A percentile compares a stretch with the other conserved stretches of the same genome.
phyloP scores from a whole-genome alignment of 2,113 vertebrate genomes.

The Sceloporus undulatus region DNA sequence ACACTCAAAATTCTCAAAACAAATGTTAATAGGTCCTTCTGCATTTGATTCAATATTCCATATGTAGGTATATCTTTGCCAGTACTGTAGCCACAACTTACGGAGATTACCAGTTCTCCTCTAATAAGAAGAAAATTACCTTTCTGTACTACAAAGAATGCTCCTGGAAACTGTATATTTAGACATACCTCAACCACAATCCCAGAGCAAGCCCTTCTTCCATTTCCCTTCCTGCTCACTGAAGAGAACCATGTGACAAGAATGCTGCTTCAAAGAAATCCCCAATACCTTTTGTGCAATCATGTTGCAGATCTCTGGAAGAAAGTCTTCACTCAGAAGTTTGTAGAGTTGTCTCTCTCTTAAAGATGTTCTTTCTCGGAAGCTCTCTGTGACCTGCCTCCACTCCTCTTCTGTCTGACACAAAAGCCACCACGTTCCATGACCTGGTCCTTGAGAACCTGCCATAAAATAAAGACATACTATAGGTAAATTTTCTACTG shows the following conservation, averaged over 20 bases:
- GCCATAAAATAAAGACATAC: conserved; percentile 50
- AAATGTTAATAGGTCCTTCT: neutral
- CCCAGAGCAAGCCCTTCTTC: conserved; percentile 6
- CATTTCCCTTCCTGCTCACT: accelerated
- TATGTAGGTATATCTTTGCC: neutral
- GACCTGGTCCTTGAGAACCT: conserved; percentile 81
- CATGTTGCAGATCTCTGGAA: conserved; percentile 98
- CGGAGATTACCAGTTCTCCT: neutral
- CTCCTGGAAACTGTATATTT: conserved; percentile 21
- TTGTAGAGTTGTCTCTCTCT: conserved; percentile 95
- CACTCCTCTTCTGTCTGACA: conserved; percentile 96
- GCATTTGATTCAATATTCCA: neutral
- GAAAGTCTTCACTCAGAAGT: conserved; percentile 96
- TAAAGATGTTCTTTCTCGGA: conserved; percentile 90
- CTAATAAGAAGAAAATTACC: conserved; percentile 7
- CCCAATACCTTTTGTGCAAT: conserved; percentile 93
- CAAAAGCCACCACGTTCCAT: conserved; percentile 92
- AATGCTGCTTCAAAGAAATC: neutral
- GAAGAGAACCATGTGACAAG: conserved; percentile 38
- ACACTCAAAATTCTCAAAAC: neutral
- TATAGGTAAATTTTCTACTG: neutral
- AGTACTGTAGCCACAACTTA: neutral
- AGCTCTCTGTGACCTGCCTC: conserved; percentile 91
- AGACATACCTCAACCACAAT: accelerated
- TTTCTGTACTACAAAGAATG: neutral